Conservation (phyloP, 2,888 invertebrate genomes). For the Timandra comae region DNA sequence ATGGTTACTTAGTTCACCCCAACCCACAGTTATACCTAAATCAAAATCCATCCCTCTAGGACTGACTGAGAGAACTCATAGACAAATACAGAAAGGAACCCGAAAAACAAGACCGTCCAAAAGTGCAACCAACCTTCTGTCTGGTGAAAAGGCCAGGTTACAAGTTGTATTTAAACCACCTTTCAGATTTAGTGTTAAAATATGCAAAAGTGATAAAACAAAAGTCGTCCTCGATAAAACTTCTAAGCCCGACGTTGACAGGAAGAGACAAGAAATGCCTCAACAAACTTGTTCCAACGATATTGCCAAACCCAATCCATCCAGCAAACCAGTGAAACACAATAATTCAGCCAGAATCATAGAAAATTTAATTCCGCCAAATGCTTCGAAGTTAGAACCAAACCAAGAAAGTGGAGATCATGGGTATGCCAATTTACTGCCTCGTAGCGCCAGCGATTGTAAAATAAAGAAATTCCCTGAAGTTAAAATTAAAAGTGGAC, state of each 20-base stretch:
- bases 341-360: conserved; percentile 31
- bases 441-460: conserved; percentile 65
- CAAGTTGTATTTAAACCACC: conserved; percentile 93
- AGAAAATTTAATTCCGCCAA: conserved; percentile 27
- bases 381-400: conserved; percentile 41
- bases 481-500: conserved; percentile 42
- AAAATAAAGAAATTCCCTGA: conserved; percentile 55
- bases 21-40: conserved; percentile 80
- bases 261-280: conserved; percentile 51
- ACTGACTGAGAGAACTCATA: conserved; percentile 73
- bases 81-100: conserved; percentile 71
- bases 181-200: conserved; percentile 89
- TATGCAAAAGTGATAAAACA: conserved; percentile 83
- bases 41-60: conserved; percentile 90
- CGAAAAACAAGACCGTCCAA: conserved; percentile 77
- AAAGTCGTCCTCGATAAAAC: conserved; percentile 78
- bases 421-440: conserved; percentile 62
- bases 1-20: conserved; percentile 87
- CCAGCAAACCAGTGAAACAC: conserved; percentile 46
- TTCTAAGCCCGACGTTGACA: conserved; percentile 66
- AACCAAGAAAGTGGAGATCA: conserved; percentile 38
- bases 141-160: conserved; percentile 82
- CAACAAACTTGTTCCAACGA: conserved; percentile 36
- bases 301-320: conserved; percentile 40
- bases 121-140: conserved; percentile 83